Conservation (phyloP, 2,797 vertebrate genomes). For the Enoplosus armatus region DNA sequence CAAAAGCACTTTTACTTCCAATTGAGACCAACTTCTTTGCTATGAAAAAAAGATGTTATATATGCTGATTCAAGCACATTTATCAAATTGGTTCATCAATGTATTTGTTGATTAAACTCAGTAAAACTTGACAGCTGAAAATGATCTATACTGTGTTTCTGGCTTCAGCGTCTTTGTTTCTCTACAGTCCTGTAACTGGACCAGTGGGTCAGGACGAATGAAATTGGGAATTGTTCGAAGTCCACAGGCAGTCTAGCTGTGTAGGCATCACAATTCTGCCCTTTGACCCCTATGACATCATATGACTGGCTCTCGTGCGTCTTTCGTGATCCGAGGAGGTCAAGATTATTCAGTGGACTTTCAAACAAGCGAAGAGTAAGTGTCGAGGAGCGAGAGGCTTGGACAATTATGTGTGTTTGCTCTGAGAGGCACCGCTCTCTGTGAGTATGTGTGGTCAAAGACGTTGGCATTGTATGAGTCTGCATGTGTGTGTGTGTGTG, state of each 20-base stretch:
- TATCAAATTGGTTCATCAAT: neutral
- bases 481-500: conserved; percentile 23
- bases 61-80: neutral
- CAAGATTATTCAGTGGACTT: conserved; percentile 79
- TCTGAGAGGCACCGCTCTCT: conserved; percentile 55
- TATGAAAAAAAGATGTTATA: neutral
- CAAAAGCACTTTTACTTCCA: neutral
- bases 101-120: neutral
- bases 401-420: conserved; percentile 73
- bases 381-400: conserved; percentile 60
- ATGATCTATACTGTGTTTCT: conserved; percentile 51
- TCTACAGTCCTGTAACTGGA: conserved; percentile 43
- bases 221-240: conserved; percentile 63
- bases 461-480: conserved; percentile 8
- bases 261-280: conserved; percentile 71
- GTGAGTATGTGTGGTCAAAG: conserved; percentile 35
- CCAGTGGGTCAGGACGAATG: conserved; percentile 54
- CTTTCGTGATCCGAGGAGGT: conserved; percentile 68
- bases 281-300: conserved; percentile 79
- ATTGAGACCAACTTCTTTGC: neutral
- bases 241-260: conserved; percentile 53
- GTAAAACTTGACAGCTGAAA: conserved; percentile 33
- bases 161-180: conserved; percentile 62
- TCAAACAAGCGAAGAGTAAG: conserved; percentile 72
- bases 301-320: conserved; percentile 66